A percentile compares a stretch with the other conserved stretches of the same genome.
phyloP scores from a whole-genome alignment of 2,113 vertebrate species.

The Eupsittula cactorum region DNA sequence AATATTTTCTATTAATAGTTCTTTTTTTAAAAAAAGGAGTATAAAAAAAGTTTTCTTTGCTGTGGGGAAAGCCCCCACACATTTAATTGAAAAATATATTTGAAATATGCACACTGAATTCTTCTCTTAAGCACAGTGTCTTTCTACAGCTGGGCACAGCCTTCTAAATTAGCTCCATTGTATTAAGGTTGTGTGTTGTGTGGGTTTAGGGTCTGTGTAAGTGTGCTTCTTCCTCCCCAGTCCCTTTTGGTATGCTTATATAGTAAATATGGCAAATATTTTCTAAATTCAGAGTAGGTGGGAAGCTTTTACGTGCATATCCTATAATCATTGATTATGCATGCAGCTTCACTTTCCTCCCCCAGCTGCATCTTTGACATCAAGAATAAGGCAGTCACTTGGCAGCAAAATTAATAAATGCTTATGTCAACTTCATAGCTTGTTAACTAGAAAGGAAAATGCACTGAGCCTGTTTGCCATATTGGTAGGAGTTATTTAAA shows the following conservation, averaged over 20 bases:
- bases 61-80: rapidly evolving
- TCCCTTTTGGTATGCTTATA: not conserved
- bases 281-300: constrained; percentile 13
- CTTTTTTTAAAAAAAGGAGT: not conserved
- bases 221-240: not conserved
- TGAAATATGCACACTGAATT: not conserved
- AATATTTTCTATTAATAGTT: not conserved
- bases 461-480: not conserved
- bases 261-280: constrained; percentile 28
- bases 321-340: constrained; percentile 20
- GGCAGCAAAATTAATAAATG: not conserved
- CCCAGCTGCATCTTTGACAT: constrained; percentile 12
- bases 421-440: not conserved
- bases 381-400: not conserved
- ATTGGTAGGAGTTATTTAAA: not conserved
- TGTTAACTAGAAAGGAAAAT: not conserved
- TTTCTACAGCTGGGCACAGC: not conserved
- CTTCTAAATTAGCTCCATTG: not conserved
- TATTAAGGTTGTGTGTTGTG: not conserved
- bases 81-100: not conserved
- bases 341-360: not conserved
- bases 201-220: not conserved
- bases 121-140: not conserved
- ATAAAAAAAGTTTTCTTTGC: not conserved
- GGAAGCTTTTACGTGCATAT: constrained; percentile 2